phyloP scores from a whole-genome alignment of 2,888 invertebrate genomes.

The Stenchaetothrips biformis region DNA sequence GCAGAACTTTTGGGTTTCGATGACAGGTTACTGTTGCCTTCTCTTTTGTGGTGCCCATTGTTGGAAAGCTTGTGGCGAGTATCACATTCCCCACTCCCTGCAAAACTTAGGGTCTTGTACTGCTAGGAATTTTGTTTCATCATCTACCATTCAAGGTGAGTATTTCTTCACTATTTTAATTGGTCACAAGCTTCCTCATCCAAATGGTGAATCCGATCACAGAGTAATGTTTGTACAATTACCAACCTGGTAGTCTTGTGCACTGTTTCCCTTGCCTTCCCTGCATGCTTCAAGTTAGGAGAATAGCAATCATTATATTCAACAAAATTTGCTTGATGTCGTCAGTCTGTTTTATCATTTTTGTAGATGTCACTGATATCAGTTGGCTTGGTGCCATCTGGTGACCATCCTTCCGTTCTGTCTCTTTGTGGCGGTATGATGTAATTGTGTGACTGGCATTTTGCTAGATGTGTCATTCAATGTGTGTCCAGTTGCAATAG shows the following conservation, averaged over 20 bases:
- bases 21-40: too few species aligned
- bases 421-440: neutral
- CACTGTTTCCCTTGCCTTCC: neutral
- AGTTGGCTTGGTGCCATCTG: neutral
- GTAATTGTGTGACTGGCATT: neutral
- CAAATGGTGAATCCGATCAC: neutral
- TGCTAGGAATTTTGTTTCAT: neutral
- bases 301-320: neutral
- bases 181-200: constrained; percentile 2
- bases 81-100: neutral
- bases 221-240: neutral
- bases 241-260: neutral
- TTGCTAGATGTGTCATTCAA: neutral
- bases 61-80: neutral
- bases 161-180: neutral
- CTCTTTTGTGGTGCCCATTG: neutral
- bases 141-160: neutral
- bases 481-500: neutral
- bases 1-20: neutral
- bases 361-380: neutral
- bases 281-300: neutral
- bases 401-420: neutral
- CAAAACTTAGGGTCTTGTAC: neutral
- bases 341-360: neutral
- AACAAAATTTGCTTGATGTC: neutral